phyloP scores from a whole-genome alignment of 1,140 invertebrate species.

The Eubasilissa regina region DNA sequence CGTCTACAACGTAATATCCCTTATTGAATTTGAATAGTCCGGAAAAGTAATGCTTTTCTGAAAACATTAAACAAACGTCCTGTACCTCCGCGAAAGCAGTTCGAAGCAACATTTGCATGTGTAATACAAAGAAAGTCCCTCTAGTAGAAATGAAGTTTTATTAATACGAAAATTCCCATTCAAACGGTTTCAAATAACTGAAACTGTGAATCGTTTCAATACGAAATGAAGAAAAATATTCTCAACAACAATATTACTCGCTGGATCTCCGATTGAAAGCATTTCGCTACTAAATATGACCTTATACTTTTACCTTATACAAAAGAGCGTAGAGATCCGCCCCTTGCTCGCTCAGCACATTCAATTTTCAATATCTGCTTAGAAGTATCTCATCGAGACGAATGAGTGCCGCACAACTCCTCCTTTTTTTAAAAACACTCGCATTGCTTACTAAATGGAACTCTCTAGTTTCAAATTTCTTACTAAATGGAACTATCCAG shows the following conservation, averaged over 20 bases:
- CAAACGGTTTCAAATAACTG: slow-evolving; percentile 20
- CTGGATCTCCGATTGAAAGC: slow-evolving; percentile 3
- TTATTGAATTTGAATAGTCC: not conserved
- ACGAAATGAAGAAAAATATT: not conserved
- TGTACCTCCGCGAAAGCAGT: not conserved
- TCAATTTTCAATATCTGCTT: too few relatives aligned
- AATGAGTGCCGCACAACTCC: too few relatives aligned
- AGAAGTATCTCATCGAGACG: too few relatives aligned
- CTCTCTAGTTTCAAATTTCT: too few relatives aligned
- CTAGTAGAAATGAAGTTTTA: slow-evolving; percentile 31
- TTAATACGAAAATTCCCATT: slow-evolving; percentile 14
- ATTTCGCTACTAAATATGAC: slow-evolving; percentile 5
- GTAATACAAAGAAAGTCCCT: slow-evolving; percentile 8
- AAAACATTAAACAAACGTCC: slow-evolving; percentile 26
- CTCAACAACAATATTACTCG: slow-evolving; percentile 5
- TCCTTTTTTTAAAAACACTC: too few relatives aligned
- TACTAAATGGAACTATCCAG: too few relatives aligned
- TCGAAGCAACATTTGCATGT: slow-evolving; percentile 18
- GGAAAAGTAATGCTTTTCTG: slow-evolving; percentile 22
- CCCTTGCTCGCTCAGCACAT: too few relatives aligned
- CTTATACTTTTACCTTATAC: too few relatives aligned
- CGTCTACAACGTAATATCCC: not conserved
- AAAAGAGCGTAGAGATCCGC: too few relatives aligned
- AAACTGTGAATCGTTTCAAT: slow-evolving; percentile 10
- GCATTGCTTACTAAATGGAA: too few relatives aligned